Evolutionary conservation across 2,888 invertebrate genomes (phyloP), one percentile per base, ranked within the genome.

Genomic region (Uropetala carovei): DNA sequence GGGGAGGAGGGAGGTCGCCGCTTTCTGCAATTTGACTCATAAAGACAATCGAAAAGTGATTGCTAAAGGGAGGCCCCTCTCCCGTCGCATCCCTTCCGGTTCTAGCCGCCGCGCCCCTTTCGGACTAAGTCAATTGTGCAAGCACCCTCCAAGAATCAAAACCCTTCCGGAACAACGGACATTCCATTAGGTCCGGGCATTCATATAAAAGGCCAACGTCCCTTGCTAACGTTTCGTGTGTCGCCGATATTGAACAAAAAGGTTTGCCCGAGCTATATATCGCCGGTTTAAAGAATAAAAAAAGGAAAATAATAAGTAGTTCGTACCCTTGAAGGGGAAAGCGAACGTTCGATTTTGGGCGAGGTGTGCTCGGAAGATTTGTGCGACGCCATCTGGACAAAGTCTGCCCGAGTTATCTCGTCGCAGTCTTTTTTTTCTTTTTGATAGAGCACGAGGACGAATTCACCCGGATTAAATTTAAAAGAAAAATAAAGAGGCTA

Each of bases 41-140:
- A 75, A 75, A 75, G 75, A 75, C 75, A 27, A 75, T 27, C 75
- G 75, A 75, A 27, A 27, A 27, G 68, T 68, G 68, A 68, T 68
- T 68, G 68, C 68, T 68, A n/a, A 43, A 43, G 43, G 43, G n/a
- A n/a, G n/a, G n/a, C n/a, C n/a, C n/a, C 43, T 43, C 43, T n/a
- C n/a, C n/a, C 64, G 64, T 64, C 64, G 18, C 68, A n/a, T n/a
- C 13, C 75, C 75, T 75, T 75, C 27, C 27, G 10, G 16, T 64
- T 16, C 68, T 18, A n/a, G n/a, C 68, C 43, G 43, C 1, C 43
- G 43, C 43, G 18, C 68, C 75, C n/a, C n/a, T n/a, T n/a, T 75
- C 5, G 75, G 75, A 75, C 75, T 75, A 75, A 75, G 75, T 75
- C 75, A 75, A 75, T 75, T 75, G 75, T 75, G 75, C 75, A 13